phyloP scores from a whole-genome alignment of 1,140 invertebrate species.

The Sitophilus oryzae region DNA sequence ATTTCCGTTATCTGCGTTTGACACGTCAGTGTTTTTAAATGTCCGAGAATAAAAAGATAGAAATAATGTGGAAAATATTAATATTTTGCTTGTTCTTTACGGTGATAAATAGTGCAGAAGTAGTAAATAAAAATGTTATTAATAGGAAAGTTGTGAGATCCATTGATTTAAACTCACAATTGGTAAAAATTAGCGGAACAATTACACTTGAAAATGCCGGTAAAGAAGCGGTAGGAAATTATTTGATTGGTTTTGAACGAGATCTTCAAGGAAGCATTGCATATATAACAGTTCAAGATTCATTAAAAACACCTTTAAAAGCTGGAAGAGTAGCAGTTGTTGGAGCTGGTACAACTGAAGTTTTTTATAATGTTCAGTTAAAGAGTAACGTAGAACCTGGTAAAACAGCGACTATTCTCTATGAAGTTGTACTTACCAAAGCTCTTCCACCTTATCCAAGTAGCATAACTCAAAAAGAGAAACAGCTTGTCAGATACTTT shows the following conservation, averaged over 20 bases:
- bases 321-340: slow-evolving; percentile 51
- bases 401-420: slow-evolving; percentile 54
- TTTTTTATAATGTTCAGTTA: slow-evolving; percentile 58
- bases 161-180: slow-evolving; percentile 81
- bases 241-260: slow-evolving; percentile 67
- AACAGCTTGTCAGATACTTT: slow-evolving; percentile 82
- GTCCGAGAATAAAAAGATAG: slow-evolving; percentile 1
- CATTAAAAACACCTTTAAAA: slow-evolving; percentile 57
- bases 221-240: slow-evolving; percentile 60
- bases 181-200: slow-evolving; percentile 76
- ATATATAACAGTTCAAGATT: slow-evolving; percentile 67
- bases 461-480: slow-evolving; percentile 85
- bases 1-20: too few relatives aligned
- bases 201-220: slow-evolving; percentile 78
- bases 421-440: slow-evolving; percentile 74
- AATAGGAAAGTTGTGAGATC: slow-evolving; percentile 79
- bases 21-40: slow-evolving; percentile 13
- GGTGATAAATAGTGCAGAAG: slow-evolving; percentile 18
- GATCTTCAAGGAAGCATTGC: slow-evolving; percentile 60
- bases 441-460: slow-evolving; percentile 75
- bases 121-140: slow-evolving; percentile 46
- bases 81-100: slow-evolving; percentile 13
- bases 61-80: slow-evolving; percentile 27
- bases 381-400: slow-evolving; percentile 56
- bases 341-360: slow-evolving; percentile 41